These are phyloP conservation scores for Glyphotaelius pellucidus DNA, from an alignment of 2,888 invertebrate species.

Conservation along the genomic window DNA sequence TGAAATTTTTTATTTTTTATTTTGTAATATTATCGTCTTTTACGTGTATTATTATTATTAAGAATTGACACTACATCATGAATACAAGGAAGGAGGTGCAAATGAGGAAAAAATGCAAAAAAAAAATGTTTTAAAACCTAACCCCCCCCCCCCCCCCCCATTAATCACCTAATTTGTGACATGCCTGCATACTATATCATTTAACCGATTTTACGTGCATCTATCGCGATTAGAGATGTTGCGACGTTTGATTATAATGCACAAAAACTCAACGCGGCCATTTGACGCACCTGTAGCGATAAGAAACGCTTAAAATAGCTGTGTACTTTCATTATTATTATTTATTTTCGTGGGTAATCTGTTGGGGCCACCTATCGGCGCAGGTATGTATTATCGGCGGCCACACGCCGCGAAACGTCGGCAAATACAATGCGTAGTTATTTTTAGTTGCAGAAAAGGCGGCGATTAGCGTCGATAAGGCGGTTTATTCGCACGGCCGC, in stretches of 20 bases:
- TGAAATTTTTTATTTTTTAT: too few relatives aligned
- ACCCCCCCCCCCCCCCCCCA: too few relatives aligned
- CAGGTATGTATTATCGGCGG: background rate
- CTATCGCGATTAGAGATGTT: background rate
- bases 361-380: too few relatives aligned
- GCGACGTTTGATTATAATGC: background rate
- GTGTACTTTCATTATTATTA: background rate
- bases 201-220: too few relatives aligned
- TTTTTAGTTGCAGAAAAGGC: background rate
- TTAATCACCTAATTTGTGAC: too few relatives aligned
- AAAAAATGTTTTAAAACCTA: too few relatives aligned
- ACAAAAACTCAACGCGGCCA: background rate
- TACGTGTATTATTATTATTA: too few relatives aligned
- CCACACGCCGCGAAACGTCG: background rate
- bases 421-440: background rate
- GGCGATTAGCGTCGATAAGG: background rate
- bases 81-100: too few relatives aligned
- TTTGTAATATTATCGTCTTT: too few relatives aligned
- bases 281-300: background rate
- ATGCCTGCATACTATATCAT: too few relatives aligned
- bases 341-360: background rate
- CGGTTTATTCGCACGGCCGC: background rate
- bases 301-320: background rate
- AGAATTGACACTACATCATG: too few relatives aligned
- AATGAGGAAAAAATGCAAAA: too few relatives aligned